Conservation (phyloP, 2,888 invertebrate species). For the Myathropa florea region DNA sequence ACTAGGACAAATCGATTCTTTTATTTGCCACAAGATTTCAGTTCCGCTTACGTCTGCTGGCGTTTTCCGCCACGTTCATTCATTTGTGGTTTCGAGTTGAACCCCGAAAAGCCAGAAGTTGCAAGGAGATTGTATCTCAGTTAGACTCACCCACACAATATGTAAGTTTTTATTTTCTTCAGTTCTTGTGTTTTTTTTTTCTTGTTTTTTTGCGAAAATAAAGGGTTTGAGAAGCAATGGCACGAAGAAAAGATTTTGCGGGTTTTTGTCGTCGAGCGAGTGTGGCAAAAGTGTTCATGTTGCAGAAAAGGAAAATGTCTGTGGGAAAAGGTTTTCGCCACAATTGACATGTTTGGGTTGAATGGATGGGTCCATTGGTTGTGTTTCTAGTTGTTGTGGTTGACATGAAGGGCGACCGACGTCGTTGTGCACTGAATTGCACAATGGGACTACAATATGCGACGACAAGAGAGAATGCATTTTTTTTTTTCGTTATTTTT, state of each 20-base stretch:
- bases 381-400: slow-evolving; percentile 17
- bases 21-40: slow-evolving; percentile 45
- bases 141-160: slow-evolving; percentile 10
- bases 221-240: background rate
- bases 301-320: slow-evolving; percentile 60
- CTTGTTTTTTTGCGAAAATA: background rate
- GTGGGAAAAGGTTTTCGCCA: slow-evolving; percentile 57
- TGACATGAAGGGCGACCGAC: background rate
- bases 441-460: background rate
- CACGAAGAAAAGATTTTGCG: slow-evolving; percentile 49
- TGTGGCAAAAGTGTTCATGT: slow-evolving; percentile 33
- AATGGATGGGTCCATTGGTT: slow-evolving; percentile 26
- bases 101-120: slow-evolving; percentile 24
- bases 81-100: slow-evolving; percentile 34
- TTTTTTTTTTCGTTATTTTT: slow-evolving; percentile 13
- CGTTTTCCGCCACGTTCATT: slow-evolving; percentile 9
- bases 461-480: background rate
- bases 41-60: slow-evolving; percentile 43
- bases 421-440: background rate
- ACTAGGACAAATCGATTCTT: slow-evolving; percentile 65
- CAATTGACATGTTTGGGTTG: slow-evolving; percentile 57
- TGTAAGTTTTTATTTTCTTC: slow-evolving; percentile 14
- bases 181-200: background rate
- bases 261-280: slow-evolving; percentile 7
- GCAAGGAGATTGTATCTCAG: slow-evolving; percentile 47